Evolutionary conservation across 2,797 vertebrate genomes (phyloP).

Genomic region (Poeciliopsis gracilis): DNA sequence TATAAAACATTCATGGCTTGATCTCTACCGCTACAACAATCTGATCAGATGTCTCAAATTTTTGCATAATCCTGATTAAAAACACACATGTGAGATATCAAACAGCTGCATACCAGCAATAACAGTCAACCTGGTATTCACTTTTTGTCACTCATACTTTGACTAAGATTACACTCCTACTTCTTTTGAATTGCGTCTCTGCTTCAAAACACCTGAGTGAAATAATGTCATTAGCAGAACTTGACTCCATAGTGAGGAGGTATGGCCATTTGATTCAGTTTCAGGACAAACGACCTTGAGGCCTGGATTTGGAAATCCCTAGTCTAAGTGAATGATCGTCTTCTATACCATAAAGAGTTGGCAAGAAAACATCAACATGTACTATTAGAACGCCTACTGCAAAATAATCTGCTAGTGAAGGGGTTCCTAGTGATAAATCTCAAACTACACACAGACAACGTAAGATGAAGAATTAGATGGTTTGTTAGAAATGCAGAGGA

Average conservation of each 20-base stretch:
- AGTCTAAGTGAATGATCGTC: neutral
- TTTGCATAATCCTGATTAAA: neutral
- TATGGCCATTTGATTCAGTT: too few species aligned
- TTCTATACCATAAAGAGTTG: neutral
- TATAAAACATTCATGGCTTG: neutral
- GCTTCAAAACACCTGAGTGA: too few species aligned
- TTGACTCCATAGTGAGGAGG: too few species aligned
- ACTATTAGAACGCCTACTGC: neutral
- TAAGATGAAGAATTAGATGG: neutral
- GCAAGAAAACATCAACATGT: neutral
- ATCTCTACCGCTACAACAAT: neutral
- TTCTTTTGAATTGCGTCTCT: too few species aligned
- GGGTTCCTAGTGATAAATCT: neutral
- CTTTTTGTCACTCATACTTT: neutral
- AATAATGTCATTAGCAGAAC: too few species aligned
- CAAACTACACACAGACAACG: neutral
- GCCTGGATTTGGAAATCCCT: too few species aligned
- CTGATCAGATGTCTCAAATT: neutral
- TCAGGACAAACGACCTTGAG: too few species aligned
- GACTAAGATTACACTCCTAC: too few species aligned
- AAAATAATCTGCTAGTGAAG: neutral
- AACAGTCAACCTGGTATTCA: neutral
- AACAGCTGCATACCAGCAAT: neutral
- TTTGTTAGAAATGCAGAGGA: neutral
- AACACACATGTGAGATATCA: neutral